Percentiles rank a stretch among this genome's conserved stretches.
Conservation (phyloP, 2,888 invertebrate genomes). For the Habrosyne pyritoides region DNA sequence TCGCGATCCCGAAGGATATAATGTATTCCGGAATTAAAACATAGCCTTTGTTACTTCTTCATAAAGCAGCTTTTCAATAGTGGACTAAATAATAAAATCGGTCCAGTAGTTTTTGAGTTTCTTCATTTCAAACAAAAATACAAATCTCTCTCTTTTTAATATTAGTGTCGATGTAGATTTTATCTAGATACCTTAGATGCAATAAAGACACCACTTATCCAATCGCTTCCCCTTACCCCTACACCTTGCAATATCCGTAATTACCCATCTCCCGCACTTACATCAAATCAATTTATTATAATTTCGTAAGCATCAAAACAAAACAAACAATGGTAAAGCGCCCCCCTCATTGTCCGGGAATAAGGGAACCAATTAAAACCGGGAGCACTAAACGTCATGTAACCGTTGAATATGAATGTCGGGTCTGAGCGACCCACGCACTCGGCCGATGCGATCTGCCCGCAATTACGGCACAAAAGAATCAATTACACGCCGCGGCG, state of each 20-base stretch:
- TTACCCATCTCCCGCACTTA: neutral
- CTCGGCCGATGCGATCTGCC: constrained; percentile 61
- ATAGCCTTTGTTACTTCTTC: no score
- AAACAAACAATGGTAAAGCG: constrained; percentile 23
- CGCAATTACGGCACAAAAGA: constrained; percentile 76
- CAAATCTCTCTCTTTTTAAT: no score
- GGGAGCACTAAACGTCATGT: constrained; percentile 55
- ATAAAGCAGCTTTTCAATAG: no score
- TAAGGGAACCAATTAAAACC: constrained; percentile 64
- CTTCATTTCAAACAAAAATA: no score
- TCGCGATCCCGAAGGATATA: no score
- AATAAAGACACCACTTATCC: neutral
- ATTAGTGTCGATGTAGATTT: no score
- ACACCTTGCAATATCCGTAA: no score
- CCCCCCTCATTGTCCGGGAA: constrained; percentile 39
- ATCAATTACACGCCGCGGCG: constrained; percentile 67
- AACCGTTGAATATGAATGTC: constrained; percentile 62
- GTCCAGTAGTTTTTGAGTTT: no score
- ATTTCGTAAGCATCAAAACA: constrained; percentile 17
- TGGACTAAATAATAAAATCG: no score
- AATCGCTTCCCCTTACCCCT: neutral
- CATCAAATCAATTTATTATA: neutral
- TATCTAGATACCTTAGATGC: no score
- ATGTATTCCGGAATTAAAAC: no score
- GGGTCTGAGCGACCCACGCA: constrained; percentile 34